Conservation (phyloP, 2,113 vertebrate species). For the Nanorana parkeri region DNA sequence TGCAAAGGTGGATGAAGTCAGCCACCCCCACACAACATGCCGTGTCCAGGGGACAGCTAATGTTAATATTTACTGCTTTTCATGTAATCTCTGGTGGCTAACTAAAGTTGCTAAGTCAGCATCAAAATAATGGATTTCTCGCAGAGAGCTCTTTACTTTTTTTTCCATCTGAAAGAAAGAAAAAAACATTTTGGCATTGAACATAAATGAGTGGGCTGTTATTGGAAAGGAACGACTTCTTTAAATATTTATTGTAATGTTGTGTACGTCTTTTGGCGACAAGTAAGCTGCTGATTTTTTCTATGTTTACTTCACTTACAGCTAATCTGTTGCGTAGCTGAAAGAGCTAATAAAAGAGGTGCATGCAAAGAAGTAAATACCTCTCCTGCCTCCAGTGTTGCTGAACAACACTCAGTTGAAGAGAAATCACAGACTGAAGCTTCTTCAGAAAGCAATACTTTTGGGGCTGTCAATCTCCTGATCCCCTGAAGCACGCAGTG, state of each 20-base stretch:
- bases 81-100: conserved; percentile 40
- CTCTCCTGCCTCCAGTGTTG: too few relatives aligned
- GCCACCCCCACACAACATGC: conserved; percentile 37
- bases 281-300: not conserved
- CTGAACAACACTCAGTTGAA: too few relatives aligned
- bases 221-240: conserved; percentile 32
- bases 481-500: too few relatives aligned
- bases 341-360: too few relatives aligned
- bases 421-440: too few relatives aligned
- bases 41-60: conserved; percentile 7
- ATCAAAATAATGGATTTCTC: conserved; percentile 38
- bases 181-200: conserved; percentile 24
- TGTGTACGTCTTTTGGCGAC: conserved; percentile 1
- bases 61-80: conserved; percentile 29
- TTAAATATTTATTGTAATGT: conserved; percentile 28
- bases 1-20: conserved; percentile 13
- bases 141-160: conserved; percentile 16
- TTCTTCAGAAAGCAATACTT: too few relatives aligned
- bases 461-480: too few relatives aligned
- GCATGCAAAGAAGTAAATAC: too few relatives aligned
- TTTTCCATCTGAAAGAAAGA: conserved; percentile 4
- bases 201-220: conserved; percentile 29
- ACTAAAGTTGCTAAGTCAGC: conserved; percentile 37
- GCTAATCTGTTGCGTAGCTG: too few relatives aligned
- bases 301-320: too few relatives aligned